These are phyloP conservation scores for Kryptolebias ocellatus DNA, from an alignment of 2,797 vertebrate species.

Conservation along the genomic window DNA sequence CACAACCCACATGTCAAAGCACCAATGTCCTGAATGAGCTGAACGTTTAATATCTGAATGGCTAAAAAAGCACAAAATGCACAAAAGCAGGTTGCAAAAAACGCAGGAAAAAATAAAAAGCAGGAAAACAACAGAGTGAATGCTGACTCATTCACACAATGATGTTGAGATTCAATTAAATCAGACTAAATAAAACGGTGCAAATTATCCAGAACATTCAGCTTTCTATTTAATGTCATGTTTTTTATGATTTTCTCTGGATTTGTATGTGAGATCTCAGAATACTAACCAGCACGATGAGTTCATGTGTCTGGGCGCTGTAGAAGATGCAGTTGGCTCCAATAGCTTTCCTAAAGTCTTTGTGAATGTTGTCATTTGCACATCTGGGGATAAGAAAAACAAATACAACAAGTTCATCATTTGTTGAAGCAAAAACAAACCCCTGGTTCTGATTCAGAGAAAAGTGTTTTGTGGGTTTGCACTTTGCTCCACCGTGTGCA, in stretches of 20 bases:
- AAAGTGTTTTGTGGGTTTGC: background rate
- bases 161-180: no score
- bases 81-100: no score
- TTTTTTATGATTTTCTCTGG: background rate
- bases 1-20: no score
- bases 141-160: no score
- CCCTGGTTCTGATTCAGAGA: background rate
- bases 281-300: slow-evolving; percentile 88
- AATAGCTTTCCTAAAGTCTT: slow-evolving; percentile 94
- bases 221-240: no score
- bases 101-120: no score
- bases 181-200: no score
- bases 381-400: slow-evolving; percentile 79
- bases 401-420: background rate
- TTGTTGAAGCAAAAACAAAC: background rate
- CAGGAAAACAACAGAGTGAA: no score
- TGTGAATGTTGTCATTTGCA: slow-evolving; percentile 89
- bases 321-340: slow-evolving; percentile 92
- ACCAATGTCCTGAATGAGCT: no score
- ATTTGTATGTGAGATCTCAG: background rate
- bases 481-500: background rate
- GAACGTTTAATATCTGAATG: no score
- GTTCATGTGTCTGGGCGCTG: slow-evolving; percentile 85
- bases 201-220: no score
- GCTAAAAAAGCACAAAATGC: no score